Percentiles rank a stretch among this genome's conserved stretches.
Conservation (phyloP, 1,140 invertebrate species). For the Thaumatotibia leucotreta region DNA sequence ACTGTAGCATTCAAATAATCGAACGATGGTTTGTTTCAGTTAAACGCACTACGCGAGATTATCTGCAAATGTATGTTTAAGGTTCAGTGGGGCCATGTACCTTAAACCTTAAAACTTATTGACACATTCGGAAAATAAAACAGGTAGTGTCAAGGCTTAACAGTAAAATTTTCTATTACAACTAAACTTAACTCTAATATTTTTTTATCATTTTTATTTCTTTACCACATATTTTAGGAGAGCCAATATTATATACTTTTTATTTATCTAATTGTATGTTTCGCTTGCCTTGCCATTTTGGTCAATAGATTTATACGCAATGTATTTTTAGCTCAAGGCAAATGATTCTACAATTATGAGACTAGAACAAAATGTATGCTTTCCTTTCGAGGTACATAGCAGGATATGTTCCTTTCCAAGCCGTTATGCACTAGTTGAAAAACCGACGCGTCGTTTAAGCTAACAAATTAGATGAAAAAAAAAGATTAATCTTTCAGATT, state of each 20-base stretch:
- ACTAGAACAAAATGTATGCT: slow-evolving; percentile 42
- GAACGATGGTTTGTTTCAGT: neutral
- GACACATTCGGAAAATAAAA: neutral
- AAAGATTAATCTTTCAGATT: no score
- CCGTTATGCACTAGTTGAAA: slow-evolving; percentile 25
- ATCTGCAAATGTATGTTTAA: neutral
- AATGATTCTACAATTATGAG: slow-evolving; percentile 23
- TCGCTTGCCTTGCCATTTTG: neutral
- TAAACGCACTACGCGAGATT: neutral
- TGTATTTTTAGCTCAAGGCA: neutral
- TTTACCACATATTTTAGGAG: neutral
- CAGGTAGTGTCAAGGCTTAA: neutral
- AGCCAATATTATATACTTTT: slow-evolving; percentile 8
- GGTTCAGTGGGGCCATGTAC: neutral
- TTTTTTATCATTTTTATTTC: neutral
- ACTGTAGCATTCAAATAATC: neutral
- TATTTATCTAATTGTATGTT: slow-evolving; percentile 3
- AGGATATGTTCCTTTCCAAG: slow-evolving; percentile 38
- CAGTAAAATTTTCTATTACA: slow-evolving; percentile 2
- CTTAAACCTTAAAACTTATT: neutral
- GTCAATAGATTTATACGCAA: neutral
- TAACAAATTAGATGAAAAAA: neutral
- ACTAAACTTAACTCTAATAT: neutral
- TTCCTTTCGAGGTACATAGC: slow-evolving; percentile 28
- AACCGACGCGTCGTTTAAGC: slow-evolving; percentile 14